phyloP scores from a whole-genome alignment of 2,113 vertebrate genomes.

The Pterocles burchelli region DNA sequence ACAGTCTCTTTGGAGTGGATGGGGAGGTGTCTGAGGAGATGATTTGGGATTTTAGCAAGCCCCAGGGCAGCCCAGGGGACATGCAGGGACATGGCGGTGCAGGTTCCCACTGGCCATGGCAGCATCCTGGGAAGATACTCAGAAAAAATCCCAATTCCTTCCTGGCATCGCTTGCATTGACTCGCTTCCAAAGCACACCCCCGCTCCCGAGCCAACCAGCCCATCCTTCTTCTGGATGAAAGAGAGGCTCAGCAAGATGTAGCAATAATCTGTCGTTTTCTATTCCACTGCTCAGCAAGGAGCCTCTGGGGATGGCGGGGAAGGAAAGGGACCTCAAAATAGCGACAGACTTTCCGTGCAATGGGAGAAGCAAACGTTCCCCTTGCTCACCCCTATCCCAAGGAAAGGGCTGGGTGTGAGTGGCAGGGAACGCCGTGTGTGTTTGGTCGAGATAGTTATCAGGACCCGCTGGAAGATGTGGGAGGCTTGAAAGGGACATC shows the following conservation, averaged over 20 bases:
- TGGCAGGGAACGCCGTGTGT: accelerated
- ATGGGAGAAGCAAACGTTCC: neutral
- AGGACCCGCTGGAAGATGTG: neutral
- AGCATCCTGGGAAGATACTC: neutral
- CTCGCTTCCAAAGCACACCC: neutral
- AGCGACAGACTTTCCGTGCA: neutral
- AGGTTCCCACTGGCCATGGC: neutral
- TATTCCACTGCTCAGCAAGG: constrained; percentile 8
- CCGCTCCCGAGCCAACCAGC: neutral
- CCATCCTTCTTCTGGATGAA: neutral
- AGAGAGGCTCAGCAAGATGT: constrained; percentile 6
- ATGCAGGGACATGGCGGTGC: neutral
- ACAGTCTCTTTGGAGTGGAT: accelerated
- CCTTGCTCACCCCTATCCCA: neutral
- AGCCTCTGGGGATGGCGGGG: constrained; percentile 40
- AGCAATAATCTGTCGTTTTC: constrained; percentile 48
- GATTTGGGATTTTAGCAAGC: neutral
- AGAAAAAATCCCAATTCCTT: neutral
- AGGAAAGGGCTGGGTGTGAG: neutral
- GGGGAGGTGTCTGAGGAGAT: neutral
- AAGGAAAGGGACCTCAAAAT: constrained; percentile 39
- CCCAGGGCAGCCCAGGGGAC: neutral
- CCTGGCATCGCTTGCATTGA: neutral
- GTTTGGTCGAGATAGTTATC: neutral
- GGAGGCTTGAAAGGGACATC: neutral